A percentile compares a stretch with the other conserved stretches of the same genome.
Evolutionary conservation across 2,113 vertebrate genomes (phyloP).

Genomic region (Nasalis larvatus): DNA sequence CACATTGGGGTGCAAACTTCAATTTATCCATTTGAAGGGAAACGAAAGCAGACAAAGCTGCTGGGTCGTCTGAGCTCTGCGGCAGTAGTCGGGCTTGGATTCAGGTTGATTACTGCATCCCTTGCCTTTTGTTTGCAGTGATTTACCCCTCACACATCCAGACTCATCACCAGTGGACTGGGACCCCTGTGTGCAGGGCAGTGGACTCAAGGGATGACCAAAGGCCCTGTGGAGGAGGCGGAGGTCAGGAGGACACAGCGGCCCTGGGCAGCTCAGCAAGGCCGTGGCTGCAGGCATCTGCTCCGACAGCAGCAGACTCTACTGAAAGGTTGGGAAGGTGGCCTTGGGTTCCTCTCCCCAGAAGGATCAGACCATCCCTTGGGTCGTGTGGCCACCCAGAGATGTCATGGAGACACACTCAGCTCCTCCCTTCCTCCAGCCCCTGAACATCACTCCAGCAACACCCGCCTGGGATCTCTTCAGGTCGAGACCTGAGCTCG

Average conservation of each 20-base stretch:
- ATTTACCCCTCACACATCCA: not conserved
- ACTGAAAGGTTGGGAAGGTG: not conserved
- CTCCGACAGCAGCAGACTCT: no score
- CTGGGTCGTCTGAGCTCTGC: accelerated
- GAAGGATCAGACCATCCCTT: no score
- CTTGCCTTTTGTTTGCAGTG: not conserved
- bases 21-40: not conserved
- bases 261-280: no score
- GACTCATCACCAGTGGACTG: accelerated
- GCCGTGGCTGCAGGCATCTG: accelerated
- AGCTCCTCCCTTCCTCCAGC: not conserved
- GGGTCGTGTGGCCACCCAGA: accelerated
- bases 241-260: accelerated
- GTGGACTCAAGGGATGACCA: not conserved
- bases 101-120: accelerated
- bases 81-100: not conserved
- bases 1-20: not conserved
- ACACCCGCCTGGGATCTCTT: accelerated
- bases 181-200: not conserved
- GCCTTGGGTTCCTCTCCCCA: no score
- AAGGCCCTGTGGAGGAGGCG: accelerated
- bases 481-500: not conserved
- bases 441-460: no score
- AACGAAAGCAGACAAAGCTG: not conserved
- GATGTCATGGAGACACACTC: accelerated